These are phyloP conservation scores for Drosophila mettleri DNA, from an alignment of 2,888 invertebrate species.

Conservation along the genomic window DNA sequence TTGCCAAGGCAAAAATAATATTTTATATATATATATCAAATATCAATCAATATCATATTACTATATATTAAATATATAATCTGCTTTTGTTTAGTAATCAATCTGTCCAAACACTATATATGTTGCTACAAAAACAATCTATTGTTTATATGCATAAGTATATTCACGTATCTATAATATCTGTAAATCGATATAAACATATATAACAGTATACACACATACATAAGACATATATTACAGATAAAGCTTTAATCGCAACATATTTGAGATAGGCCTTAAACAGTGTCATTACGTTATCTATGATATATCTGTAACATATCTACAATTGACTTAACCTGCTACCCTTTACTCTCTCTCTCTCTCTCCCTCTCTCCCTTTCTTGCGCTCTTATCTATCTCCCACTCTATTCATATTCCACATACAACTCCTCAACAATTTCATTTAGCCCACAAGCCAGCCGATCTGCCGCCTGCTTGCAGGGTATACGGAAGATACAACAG, in stretches of 20 bases:
- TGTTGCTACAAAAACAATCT: background rate
- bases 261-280: background rate
- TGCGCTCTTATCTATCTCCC: background rate
- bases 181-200: background rate
- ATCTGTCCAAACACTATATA: background rate
- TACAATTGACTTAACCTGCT: background rate
- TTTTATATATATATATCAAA: background rate
- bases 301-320: background rate
- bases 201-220: background rate
- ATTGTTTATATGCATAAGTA: background rate
- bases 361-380: background rate
- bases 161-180: background rate
- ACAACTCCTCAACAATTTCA: too few relatives aligned
- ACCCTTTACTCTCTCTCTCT: background rate
- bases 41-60: too few relatives aligned
- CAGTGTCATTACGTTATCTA: background rate
- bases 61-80: background rate
- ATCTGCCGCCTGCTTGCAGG: background rate
- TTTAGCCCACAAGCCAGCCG: background rate
- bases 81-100: background rate
- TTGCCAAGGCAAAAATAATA: background rate
- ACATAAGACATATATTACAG: background rate
- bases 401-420: background rate
- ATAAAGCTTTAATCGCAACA: background rate
- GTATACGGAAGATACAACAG: slow-evolving; percentile 60